Conservation (phyloP, 1,140 invertebrate genomes). For the Megalopta genalis region DNA sequence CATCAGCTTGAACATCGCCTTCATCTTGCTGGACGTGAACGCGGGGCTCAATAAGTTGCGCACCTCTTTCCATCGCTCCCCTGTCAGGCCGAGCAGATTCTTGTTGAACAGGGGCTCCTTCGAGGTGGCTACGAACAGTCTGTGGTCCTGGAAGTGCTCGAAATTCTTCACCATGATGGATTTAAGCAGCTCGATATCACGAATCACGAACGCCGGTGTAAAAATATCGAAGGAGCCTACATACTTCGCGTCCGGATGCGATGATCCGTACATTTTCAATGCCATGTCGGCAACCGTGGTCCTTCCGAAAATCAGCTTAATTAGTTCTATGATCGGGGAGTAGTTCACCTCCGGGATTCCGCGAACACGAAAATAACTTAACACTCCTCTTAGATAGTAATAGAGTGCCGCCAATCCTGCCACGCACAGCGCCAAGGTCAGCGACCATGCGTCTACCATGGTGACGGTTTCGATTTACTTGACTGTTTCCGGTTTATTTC, state of each 20-base stretch:
- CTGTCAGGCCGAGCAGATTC: conserved; percentile 68
- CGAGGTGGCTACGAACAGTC: conserved; percentile 48
- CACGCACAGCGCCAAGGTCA: not conserved
- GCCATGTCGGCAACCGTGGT: not conserved
- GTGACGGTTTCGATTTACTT: too few species aligned
- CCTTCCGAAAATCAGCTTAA: not conserved
- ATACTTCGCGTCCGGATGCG: conserved; percentile 54
- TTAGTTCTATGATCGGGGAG: not conserved
- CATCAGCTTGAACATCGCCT: conserved; percentile 53
- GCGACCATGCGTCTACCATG: not conserved
- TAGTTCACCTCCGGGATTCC: not conserved
- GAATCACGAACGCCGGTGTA: conserved; percentile 67
- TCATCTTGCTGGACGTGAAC: conserved; percentile 69
- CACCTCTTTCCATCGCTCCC: conserved; percentile 70
- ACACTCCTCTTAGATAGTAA: not conserved
- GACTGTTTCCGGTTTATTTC: too few species aligned
- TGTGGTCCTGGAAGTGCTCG: conserved; percentile 73
- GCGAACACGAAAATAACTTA: conserved; percentile 21
- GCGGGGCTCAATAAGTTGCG: conserved; percentile 69
- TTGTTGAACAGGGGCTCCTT: conserved; percentile 69
- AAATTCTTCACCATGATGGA: conserved; percentile 67
- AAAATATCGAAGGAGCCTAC: conserved; percentile 57
- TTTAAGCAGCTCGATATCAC: conserved; percentile 73
- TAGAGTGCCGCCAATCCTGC: not conserved
- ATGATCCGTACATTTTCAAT: conserved; percentile 21